These are phyloP conservation scores for Laterallus jamaicensis DNA, from an alignment of 2,113 vertebrate genomes.

Conservation along the genomic window DNA sequence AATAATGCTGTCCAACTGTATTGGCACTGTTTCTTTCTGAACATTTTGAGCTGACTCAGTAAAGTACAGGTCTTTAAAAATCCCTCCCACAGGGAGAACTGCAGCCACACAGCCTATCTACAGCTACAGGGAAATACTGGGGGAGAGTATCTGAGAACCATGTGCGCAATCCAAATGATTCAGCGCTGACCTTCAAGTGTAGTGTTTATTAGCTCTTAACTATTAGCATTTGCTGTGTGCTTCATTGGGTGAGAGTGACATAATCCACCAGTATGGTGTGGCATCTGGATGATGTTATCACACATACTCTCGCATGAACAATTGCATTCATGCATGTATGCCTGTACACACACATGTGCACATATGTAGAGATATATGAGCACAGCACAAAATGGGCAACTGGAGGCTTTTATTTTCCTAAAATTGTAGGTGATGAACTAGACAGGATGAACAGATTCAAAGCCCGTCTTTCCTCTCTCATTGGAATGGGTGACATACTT, in stretches of 20 bases:
- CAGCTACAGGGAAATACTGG: not conserved
- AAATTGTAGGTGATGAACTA: not conserved
- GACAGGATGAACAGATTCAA: not conserved
- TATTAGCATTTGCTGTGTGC: slow-evolving; percentile 66
- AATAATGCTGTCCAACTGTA: not conserved
- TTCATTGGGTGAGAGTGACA: slow-evolving; percentile 68
- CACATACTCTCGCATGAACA: slow-evolving; percentile 13
- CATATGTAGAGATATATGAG: not conserved
- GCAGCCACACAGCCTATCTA: not conserved
- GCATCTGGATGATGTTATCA: slow-evolving; percentile 68
- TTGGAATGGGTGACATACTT: not conserved
- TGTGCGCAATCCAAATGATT: slow-evolving; percentile 52
- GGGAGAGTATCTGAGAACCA: slow-evolving; percentile 45
- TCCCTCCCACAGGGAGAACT: not conserved
- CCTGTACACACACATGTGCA: fast-evolving
- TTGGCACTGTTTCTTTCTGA: not conserved
- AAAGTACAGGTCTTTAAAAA: slow-evolving; percentile 18
- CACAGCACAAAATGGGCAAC: not conserved
- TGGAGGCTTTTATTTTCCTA: not conserved
- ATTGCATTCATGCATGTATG: not conserved
- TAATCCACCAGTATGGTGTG: slow-evolving; percentile 46
- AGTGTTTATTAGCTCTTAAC: slow-evolving; percentile 72
- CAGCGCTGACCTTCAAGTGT: slow-evolving; percentile 57
- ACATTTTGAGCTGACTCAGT: slow-evolving; percentile 11
- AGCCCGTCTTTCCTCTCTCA: not conserved